Base-by-base conservation (phyloP, 2,888 invertebrate genomes). In the Amblyjoppa proteus region DNA sequence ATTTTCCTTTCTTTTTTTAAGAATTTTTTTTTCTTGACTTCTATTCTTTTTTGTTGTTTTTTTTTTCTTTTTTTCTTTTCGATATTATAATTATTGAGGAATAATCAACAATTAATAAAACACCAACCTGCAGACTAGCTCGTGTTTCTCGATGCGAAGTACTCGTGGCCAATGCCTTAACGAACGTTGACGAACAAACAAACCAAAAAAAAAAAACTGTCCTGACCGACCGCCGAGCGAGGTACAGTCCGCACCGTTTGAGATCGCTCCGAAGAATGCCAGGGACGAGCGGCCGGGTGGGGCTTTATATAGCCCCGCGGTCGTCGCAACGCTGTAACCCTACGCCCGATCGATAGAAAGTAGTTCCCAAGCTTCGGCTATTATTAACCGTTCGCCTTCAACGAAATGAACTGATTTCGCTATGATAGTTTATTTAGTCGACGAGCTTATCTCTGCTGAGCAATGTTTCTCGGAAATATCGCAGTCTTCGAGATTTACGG, bases 51-150 rank as follows among this genome's bases (percentile, higher is more conserved):
- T 83, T 20, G 20, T 20, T 20, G 20, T 20, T 58, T 77, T 7
- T 80, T 61, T 76, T n/a, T 20, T 38, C 31, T 28, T 13, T 69
- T 70, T 87, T 77, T 87, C 82, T 84, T 88, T 74, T 87, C 81
- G 80, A 68, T 87, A 84, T 84, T 87, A 84, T 20, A 82, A 85
- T 80, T 87, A 84, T 83, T 88, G 84, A 82, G 61, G 75, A 87
- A 86, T 86, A 89, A 89, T 88, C 88, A 89, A 89, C 89, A 89
- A 89, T 86, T 87, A 86, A 83, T 87, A 82, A 83, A 85, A 83
- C 88, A 93, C 93, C 92, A 93, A 93, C 93, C 93, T 93, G 93
- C 92, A 91, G 91, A 20, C 91, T 89, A 87, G 90, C 92, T 92
- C 91, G 92, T 89, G 89, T 90, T 88, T 91, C 88, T 89, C 88